A percentile compares a stretch with the other conserved stretches of the same genome.
Evolutionary conservation across 1,140 invertebrate genomes (phyloP).

Genomic region (Calycopis cecrops): DNA sequence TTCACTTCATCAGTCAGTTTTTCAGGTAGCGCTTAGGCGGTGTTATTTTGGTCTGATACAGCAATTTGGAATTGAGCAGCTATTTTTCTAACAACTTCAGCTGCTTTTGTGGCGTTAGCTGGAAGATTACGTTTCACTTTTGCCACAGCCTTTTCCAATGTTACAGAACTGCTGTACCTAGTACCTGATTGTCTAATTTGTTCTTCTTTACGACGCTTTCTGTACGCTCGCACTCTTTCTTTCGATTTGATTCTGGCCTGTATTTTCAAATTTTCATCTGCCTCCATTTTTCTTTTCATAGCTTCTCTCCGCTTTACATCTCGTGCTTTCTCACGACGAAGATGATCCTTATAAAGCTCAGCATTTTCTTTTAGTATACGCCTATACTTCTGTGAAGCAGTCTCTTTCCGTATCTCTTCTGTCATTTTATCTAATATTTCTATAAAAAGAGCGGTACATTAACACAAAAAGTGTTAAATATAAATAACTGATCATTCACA

Average conservation of each 20-base stretch:
- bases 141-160: constrained; percentile 2
- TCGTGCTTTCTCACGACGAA: constrained; percentile 2
- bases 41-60: neutral
- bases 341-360: constrained; percentile 2
- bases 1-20: neutral
- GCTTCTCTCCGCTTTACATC: neutral
- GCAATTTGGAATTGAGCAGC: neutral
- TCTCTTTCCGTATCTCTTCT: neutral
- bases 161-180: neutral
- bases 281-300: constrained; percentile 4
- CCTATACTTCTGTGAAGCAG: constrained; percentile 9
- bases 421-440: too few relatives aligned
- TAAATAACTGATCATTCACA: too few relatives aligned
- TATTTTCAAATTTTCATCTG: constrained; percentile 1
- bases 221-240: neutral
- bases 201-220: neutral
- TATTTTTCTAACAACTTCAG: neutral
- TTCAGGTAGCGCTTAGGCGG: neutral
- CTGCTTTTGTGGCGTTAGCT: neutral
- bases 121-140: constrained; percentile 4
- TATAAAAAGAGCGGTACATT: too few relatives aligned
- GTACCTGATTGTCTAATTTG: neutral
- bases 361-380: constrained; percentile 9
- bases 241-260: neutral
- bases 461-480: too few relatives aligned